Evolutionary conservation across 1,140 invertebrate species (phyloP).

Genomic region (Lepidotrigona ventralis): DNA sequence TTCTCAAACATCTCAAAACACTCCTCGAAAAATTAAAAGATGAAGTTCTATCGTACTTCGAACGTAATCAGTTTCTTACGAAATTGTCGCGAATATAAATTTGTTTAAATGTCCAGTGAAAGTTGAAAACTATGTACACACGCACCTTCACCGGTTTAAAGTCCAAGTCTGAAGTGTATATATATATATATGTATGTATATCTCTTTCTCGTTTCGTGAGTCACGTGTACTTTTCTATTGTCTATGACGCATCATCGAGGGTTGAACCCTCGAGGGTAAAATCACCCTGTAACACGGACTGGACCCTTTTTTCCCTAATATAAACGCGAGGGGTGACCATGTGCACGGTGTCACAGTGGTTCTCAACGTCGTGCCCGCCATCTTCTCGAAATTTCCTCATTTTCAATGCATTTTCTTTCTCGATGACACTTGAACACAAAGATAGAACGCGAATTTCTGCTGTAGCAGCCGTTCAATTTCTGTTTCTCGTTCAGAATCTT

Average conservation of each 20-base stretch:
- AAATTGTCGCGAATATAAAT: too few relatives aligned
- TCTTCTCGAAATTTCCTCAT: neutral
- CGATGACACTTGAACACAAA: too few relatives aligned
- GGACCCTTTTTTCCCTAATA: conserved; percentile 29
- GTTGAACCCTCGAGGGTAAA: conserved; percentile 42
- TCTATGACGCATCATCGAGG: conserved; percentile 41
- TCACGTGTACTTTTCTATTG: conserved; percentile 57
- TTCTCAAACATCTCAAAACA: too few relatives aligned
- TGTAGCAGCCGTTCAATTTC: too few relatives aligned
- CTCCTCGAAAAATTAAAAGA: too few relatives aligned
- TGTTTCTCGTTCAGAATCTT: too few relatives aligned
- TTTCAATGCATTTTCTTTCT: too few relatives aligned
- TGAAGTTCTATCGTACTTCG: too few relatives aligned
- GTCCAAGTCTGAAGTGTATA: neutral
- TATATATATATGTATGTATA: neutral
- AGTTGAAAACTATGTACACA: neutral
- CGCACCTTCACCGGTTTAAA: neutral
- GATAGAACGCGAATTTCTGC: too few relatives aligned
- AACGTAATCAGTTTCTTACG: too few relatives aligned
- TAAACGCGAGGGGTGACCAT: conserved; percentile 38
- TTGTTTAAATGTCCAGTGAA: too few relatives aligned
- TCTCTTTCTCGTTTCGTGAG: conserved; percentile 42
- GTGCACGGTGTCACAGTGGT: conserved; percentile 40
- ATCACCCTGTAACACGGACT: conserved; percentile 14
- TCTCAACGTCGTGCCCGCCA: conserved; percentile 6